A percentile compares a stretch with the other conserved stretches of the same genome.
Conservation (phyloP, 2,113 vertebrate genomes). For the rat (Rattus norvegicus) region GRCr8 NC_086019.1:11918001-11918500, state of each 20-base stretch:
- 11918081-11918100: background rate
- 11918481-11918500: background rate
- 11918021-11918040: background rate
- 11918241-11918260: background rate
- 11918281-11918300: no score
- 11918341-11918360: background rate
- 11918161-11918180: background rate
- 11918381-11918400: background rate
- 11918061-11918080: background rate
- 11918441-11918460: background rate
- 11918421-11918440: background rate
- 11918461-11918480: background rate
- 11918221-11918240: background rate
- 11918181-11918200: background rate
- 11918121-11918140: background rate
- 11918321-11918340: background rate
- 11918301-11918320: background rate
- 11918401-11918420: background rate
- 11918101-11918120: background rate
- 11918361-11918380: background rate
- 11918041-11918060: background rate
- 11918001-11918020: background rate
- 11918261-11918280: background rate
- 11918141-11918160: background rate
- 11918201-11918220: background rate